Conservation (phyloP, 2,113 vertebrate species). For the Octodon degus region DNA sequence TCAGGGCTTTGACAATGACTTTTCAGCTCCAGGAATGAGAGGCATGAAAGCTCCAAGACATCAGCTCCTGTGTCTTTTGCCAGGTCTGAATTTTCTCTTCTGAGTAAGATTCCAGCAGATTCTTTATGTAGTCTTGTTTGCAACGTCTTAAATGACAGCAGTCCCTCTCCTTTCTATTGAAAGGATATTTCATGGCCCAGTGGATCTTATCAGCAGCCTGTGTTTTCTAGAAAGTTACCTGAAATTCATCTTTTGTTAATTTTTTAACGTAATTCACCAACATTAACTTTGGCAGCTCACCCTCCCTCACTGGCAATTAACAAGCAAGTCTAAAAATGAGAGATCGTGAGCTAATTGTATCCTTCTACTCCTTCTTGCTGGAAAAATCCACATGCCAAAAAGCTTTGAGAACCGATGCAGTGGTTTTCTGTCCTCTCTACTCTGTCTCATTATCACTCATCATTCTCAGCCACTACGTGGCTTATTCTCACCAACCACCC, state of each 20-base stretch:
- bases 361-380: not conserved
- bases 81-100: slow-evolving; percentile 51
- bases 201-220: slow-evolving; percentile 48
- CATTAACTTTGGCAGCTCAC: slow-evolving; percentile 56
- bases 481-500: not conserved
- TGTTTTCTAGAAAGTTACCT: slow-evolving; percentile 66
- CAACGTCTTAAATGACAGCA: slow-evolving; percentile 37
- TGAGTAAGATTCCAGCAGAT: slow-evolving; percentile 33
- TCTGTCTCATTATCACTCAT: slow-evolving; percentile 13
- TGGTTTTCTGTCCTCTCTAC: not conserved
- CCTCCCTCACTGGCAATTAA: slow-evolving; percentile 37
- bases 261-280: slow-evolving; percentile 64
- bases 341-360: not conserved
- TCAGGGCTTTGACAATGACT: slow-evolving; percentile 55
- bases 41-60: slow-evolving; percentile 51
- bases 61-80: slow-evolving; percentile 16
- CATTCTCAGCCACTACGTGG: not conserved
- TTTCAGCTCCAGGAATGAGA: slow-evolving; percentile 29
- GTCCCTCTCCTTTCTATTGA: not conserved
- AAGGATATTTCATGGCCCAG: slow-evolving; percentile 69
- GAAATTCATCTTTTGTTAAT: slow-evolving; percentile 69
- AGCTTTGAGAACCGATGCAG: not conserved
- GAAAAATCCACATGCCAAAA: not conserved
- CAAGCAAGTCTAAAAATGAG: not conserved
- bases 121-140: slow-evolving; percentile 45